These are phyloP conservation scores for Eueremaeus valkanovi DNA, from an alignment of 2,888 invertebrate species.

Conservation along the genomic window DNA sequence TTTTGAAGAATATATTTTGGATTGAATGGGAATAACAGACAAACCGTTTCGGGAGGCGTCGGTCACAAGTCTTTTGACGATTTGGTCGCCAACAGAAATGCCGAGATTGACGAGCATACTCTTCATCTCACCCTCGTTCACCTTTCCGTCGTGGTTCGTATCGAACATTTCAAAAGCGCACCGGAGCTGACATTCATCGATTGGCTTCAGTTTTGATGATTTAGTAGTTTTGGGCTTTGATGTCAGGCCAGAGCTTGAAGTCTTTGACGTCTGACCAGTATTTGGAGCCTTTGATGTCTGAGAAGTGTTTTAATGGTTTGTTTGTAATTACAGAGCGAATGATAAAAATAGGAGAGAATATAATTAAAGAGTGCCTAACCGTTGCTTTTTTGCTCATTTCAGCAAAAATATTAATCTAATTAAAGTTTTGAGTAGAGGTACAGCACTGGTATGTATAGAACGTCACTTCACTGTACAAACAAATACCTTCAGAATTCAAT, in stretches of 20 bases:
- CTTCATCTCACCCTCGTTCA: conserved; percentile 70
- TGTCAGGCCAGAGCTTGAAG: too few species aligned
- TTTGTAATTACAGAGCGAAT: not conserved
- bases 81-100: conserved; percentile 68
- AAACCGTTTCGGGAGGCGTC: conserved; percentile 68
- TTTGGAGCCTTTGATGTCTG: not conserved
- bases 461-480: not conserved
- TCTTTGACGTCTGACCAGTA: not conserved
- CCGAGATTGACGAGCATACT: conserved; percentile 73
- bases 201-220: conserved; percentile 35
- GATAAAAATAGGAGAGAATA: not conserved
- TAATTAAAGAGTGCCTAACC: conserved; percentile 18
- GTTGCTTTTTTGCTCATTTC: conserved; percentile 35
- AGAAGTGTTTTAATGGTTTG: not conserved
- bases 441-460: not conserved
- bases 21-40: too few species aligned
- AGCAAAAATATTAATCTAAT: not conserved
- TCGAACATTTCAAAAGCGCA: conserved; percentile 69
- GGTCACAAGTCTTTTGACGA: conserved; percentile 68
- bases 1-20: too few species aligned
- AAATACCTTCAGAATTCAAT: not conserved
- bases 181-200: conserved; percentile 37
- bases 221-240: conserved; percentile 21
- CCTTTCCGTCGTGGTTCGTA: conserved; percentile 70
- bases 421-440: not conserved